Evolutionary conservation across 2,113 vertebrate genomes (phyloP).

Genomic region (Oreocharis arfaki): DNA sequence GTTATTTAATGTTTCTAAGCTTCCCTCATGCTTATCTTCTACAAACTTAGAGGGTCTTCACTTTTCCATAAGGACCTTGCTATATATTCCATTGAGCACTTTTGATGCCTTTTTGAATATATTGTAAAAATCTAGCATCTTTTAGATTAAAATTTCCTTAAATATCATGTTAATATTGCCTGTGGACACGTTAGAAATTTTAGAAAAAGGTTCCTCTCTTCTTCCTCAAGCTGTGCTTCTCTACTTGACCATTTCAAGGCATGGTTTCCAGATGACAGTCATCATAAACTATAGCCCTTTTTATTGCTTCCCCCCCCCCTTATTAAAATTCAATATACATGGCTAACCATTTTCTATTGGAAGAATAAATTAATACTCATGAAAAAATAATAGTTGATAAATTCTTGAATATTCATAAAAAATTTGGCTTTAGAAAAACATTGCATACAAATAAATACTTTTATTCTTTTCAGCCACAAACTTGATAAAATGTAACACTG

Average conservation of each 20-base stretch:
- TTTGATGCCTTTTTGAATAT: neutral
- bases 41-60: neutral
- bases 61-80: neutral
- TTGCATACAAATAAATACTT: neutral
- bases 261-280: neutral
- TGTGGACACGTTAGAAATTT: neutral
- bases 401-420: neutral
- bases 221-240: neutral
- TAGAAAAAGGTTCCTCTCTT: neutral
- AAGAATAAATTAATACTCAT: neutral
- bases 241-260: neutral
- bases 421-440: neutral
- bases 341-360: neutral
- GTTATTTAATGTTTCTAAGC: neutral
- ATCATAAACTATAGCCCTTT: neutral
- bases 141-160: neutral
- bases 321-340: neutral
- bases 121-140: neutral
- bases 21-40: neutral
- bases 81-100: neutral
- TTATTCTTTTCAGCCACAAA: neutral
- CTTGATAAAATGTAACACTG: neutral
- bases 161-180: neutral
- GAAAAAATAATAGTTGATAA: neutral
- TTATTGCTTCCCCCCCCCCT: accelerated